phyloP scores from a whole-genome alignment of 2,113 vertebrate species.

The Larimichthys polyactis region DNA sequence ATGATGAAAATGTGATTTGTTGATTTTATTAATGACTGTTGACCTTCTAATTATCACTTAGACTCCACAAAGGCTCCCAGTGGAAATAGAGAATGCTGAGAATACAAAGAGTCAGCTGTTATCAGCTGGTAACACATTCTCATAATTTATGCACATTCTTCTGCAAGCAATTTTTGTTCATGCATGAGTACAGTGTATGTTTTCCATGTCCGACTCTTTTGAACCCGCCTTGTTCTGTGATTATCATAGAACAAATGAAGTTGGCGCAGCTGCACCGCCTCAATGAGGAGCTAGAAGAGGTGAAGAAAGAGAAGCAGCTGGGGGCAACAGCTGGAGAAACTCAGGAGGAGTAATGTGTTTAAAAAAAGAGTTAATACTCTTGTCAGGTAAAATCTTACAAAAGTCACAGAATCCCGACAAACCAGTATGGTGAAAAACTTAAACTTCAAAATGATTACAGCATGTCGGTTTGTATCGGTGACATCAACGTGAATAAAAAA shows the following conservation, averaged over 20 bases:
- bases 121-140: slow-evolving; percentile 66
- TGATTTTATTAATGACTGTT: neutral
- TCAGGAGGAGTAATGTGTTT: slow-evolving; percentile 31
- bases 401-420: neutral
- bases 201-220: slow-evolving; percentile 18
- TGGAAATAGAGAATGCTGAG: slow-evolving; percentile 70
- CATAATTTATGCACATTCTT: neutral
- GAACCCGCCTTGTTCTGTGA: slow-evolving; percentile 13
- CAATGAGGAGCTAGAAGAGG: slow-evolving; percentile 54
- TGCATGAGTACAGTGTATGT: neutral
- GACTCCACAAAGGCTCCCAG: slow-evolving; percentile 74
- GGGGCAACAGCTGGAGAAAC: neutral
- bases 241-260: slow-evolving; percentile 75
- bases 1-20: neutral
- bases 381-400: neutral
- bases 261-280: slow-evolving; percentile 67
- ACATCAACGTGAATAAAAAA: neutral
- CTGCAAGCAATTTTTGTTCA: slow-evolving; percentile 8
- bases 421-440: neutral
- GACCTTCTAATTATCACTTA: slow-evolving; percentile 36
- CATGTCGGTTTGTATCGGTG: neutral
- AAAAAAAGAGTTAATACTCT: neutral
- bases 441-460: neutral
- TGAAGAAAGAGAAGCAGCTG: slow-evolving; percentile 35
- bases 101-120: slow-evolving; percentile 72